Evolutionary conservation across 2,888 invertebrate genomes (phyloP).

Genomic region (Acleris holmiana): DNA sequence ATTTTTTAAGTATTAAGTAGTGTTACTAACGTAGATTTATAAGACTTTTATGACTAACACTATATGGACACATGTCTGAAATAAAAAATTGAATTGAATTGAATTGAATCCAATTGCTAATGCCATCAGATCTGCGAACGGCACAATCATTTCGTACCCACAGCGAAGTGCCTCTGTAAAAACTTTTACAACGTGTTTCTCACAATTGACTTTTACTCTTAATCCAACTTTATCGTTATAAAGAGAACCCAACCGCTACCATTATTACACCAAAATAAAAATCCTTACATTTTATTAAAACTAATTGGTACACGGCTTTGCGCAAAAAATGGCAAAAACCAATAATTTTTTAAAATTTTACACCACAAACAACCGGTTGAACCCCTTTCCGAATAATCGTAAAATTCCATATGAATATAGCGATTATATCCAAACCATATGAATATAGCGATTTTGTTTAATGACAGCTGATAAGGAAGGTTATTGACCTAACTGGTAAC

Average conservation of each 20-base stretch:
- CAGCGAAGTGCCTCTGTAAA: too few relatives aligned
- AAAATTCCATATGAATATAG: conserved; percentile 29
- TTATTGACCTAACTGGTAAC: conserved; percentile 13
- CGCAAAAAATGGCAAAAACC: conserved; percentile 17
- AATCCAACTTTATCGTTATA: not conserved
- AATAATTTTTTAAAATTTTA: conserved; percentile 9
- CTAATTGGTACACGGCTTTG: conserved; percentile 8
- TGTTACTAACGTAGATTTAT: too few relatives aligned
- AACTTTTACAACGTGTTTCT: not conserved
- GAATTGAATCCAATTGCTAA: too few relatives aligned
- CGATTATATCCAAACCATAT: conserved; percentile 20
- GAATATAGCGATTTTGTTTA: conserved; percentile 25
- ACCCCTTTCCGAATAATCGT: conserved; percentile 14
- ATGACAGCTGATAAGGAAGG: conserved; percentile 28
- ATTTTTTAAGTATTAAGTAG: too few relatives aligned
- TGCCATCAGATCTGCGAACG: too few relatives aligned
- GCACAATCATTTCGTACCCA: too few relatives aligned
- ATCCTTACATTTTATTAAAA: conserved; percentile 4
- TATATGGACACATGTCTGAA: too few relatives aligned
- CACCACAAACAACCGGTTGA: conserved; percentile 19
- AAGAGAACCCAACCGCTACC: not conserved
- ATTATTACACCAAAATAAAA: not conserved
- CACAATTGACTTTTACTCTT: not conserved
- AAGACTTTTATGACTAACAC: too few relatives aligned
- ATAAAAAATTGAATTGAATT: too few relatives aligned